Evolutionary conservation across 2,797 vertebrate genomes (phyloP).

Genomic region (Todus mexicanus): DNA sequence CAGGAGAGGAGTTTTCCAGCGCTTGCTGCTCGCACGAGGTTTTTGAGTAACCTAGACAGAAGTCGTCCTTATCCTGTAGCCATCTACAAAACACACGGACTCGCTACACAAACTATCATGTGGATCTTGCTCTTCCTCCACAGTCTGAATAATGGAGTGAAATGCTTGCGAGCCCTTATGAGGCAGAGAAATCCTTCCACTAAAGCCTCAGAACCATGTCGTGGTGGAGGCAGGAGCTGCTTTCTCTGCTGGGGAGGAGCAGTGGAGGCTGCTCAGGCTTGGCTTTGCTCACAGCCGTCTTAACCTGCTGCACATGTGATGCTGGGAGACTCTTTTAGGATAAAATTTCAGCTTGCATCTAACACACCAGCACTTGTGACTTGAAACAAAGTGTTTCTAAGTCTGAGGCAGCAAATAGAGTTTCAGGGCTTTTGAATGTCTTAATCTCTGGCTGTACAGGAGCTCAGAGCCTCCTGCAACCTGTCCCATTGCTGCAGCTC

Average conservation of each 20-base stretch:
- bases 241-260: background rate
- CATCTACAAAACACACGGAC: background rate
- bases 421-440: background rate
- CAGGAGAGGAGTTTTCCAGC: fast-evolving
- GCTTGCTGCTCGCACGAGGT: background rate
- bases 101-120: fast-evolving
- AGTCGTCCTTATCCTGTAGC: background rate
- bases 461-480: background rate
- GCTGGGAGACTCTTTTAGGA: fast-evolving
- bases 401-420: background rate
- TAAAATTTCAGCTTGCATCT: background rate
- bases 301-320: fast-evolving
- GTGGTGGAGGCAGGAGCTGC: background rate
- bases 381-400: background rate
- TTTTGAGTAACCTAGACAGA: background rate
- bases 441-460: background rate
- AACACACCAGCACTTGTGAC: background rate
- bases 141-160: background rate
- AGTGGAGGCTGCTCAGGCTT: background rate
- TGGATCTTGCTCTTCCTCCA: background rate
- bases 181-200: background rate
- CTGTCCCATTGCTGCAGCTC: background rate
- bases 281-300: background rate
- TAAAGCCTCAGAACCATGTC: background rate
- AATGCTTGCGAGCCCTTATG: background rate